Conservation (phyloP, 2,888 invertebrate genomes). For the Heteropelma amictum region DNA sequence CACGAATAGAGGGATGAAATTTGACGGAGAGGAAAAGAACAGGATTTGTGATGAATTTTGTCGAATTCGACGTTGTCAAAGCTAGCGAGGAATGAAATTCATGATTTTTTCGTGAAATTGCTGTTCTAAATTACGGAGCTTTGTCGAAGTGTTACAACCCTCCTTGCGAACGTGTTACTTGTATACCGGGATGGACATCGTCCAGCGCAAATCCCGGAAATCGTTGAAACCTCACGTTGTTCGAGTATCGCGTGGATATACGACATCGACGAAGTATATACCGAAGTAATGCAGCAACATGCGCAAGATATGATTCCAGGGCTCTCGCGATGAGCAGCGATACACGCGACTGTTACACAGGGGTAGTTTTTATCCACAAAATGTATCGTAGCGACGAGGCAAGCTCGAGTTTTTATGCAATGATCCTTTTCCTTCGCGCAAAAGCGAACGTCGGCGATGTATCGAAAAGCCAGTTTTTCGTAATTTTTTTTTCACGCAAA, state of each 20-base stretch:
- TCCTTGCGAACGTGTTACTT: slow-evolving; percentile 7
- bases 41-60: background rate
- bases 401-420: no score
- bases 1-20: background rate
- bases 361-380: no score
- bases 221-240: slow-evolving; percentile 63
- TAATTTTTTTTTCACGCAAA: no score
- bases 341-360: no score
- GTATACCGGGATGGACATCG: slow-evolving; percentile 53
- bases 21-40: background rate
- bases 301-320: no score
- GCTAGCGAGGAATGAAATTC: background rate
- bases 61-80: background rate
- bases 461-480: no score
- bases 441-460: no score
- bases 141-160: background rate
- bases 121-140: background rate
- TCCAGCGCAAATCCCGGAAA: slow-evolving; percentile 63
- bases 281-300: background rate
- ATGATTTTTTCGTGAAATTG: slow-evolving; percentile 7
- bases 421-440: no score
- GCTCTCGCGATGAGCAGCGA: background rate
- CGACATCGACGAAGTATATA: background rate
- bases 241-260: slow-evolving; percentile 34
- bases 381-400: no score